Conservation (phyloP, 2,888 invertebrate species). For the Panopea generosa region DNA sequence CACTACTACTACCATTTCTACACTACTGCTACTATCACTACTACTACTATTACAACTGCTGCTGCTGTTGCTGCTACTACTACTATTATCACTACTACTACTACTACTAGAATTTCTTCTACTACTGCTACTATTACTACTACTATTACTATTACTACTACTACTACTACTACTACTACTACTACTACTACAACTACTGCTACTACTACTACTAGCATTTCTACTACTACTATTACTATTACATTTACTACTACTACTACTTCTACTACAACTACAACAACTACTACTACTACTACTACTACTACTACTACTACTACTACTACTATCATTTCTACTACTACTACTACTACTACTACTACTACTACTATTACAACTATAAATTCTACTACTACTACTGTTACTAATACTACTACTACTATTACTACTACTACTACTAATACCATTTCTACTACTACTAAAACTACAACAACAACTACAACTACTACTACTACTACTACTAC, state of each 20-base stretch:
- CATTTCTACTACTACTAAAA: too few species aligned
- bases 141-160: constrained; percentile 1
- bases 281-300: not conserved
- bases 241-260: constrained; percentile 28
- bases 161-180: constrained; percentile 16
- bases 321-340: constrained; percentile 35
- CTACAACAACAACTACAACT: too few species aligned
- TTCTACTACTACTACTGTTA: too few species aligned
- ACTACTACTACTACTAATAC: too few species aligned
- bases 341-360: constrained; percentile 26
- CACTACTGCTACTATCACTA: too few species aligned
- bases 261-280: constrained; percentile 14
- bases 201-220: constrained; percentile 15
- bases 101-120: too few species aligned
- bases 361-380: constrained; percentile 40
- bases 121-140: too few species aligned
- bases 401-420: too few species aligned
- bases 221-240: constrained; percentile 25
- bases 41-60: not conserved
- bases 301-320: constrained; percentile 36
- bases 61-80: not conserved
- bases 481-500: constrained; percentile 50
- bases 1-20: too few species aligned
- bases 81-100: too few species aligned
- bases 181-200: constrained; percentile 25